Percentiles rank a stretch among this genome's conserved stretches.
These are phyloP conservation scores for Pogonus chalceus DNA, from an alignment of 1,140 invertebrate genomes.

Conservation along the genomic window DNA sequence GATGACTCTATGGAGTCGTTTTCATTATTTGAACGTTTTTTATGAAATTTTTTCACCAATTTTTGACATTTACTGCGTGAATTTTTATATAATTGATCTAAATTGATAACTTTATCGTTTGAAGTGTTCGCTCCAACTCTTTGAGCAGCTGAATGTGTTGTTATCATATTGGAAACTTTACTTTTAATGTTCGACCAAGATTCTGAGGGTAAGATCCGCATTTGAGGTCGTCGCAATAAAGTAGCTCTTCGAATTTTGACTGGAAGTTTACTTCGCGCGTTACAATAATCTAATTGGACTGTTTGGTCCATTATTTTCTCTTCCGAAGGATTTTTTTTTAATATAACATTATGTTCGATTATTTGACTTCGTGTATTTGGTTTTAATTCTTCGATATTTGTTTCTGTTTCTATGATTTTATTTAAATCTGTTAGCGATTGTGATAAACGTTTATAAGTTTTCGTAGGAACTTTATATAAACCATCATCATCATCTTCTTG, in stretches of 20 bases:
- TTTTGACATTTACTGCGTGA: conserved; percentile 31
- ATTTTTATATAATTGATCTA: conserved; percentile 31
- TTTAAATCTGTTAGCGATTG: conserved; percentile 30
- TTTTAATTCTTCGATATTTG: conserved; percentile 18
- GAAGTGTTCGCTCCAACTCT: conserved; percentile 25
- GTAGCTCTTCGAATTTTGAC: conserved; percentile 19
- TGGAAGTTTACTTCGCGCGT: conserved; percentile 21
- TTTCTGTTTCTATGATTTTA: conserved; percentile 11
- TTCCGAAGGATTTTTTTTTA: neutral
- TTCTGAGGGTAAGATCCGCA: conserved; percentile 8
- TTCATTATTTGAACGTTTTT: conserved; percentile 15
- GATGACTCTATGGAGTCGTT: conserved; percentile 9
- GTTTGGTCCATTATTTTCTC: conserved; percentile 7
- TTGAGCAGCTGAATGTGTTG: conserved; percentile 27
- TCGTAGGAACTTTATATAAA: conserved; percentile 30
- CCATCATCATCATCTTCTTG: conserved; percentile 23
- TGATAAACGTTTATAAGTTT: conserved; percentile 22
- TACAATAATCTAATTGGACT: conserved; percentile 23
- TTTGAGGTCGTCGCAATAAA: conserved; percentile 23
- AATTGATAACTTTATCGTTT: conserved; percentile 21
- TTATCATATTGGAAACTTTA: conserved; percentile 27
- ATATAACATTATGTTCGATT: conserved; percentile 9
- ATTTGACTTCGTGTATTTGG: conserved; percentile 29
- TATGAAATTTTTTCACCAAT: conserved; percentile 26
- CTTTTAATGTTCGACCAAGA: conserved; percentile 29